A percentile compares a stretch with the other conserved stretches of the same genome.
Evolutionary conservation across 2,888 invertebrate genomes (phyloP).

Genomic region (Orchesella flavescens): DNA sequence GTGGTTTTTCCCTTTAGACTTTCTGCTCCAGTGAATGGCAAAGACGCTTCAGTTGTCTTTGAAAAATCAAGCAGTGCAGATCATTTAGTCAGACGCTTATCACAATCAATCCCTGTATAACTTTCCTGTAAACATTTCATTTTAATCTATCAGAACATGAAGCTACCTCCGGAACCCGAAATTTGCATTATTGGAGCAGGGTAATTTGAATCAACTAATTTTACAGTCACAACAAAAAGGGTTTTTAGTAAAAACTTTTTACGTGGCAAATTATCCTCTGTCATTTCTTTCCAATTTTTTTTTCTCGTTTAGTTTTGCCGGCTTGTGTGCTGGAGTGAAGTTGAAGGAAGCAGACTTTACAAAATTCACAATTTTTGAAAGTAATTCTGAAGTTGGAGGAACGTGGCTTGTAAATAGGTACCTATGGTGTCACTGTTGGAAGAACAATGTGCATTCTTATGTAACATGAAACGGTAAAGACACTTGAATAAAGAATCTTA

Average conservation of each 20-base stretch:
- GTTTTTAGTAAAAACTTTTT: too few relatives aligned
- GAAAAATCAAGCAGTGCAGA: not conserved
- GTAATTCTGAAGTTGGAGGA: slow-evolving; percentile 65
- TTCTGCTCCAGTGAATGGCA: slow-evolving; percentile 15
- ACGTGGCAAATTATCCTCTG: too few relatives aligned
- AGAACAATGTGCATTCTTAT: too few relatives aligned
- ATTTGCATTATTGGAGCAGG: slow-evolving; percentile 63
- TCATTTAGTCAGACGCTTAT: not conserved
- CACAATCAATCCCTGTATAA: not conserved
- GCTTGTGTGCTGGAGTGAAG: slow-evolving; percentile 63
- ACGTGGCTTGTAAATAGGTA: slow-evolving; percentile 66
- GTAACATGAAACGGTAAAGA: too few relatives aligned
- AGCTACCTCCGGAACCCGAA: slow-evolving; percentile 51
- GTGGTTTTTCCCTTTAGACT: not conserved
- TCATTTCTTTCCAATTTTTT: not conserved
- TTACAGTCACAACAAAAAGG: too few relatives aligned
- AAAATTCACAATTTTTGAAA: slow-evolving; percentile 61
- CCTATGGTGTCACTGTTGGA: slow-evolving; percentile 65
- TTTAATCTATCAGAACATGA: slow-evolving; percentile 21
- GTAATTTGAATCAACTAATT: slow-evolving; percentile 13
- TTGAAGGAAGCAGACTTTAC: slow-evolving; percentile 40
- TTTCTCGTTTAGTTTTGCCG: slow-evolving; percentile 52
- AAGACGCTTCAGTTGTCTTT: slow-evolving; percentile 6
- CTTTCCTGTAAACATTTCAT: not conserved
- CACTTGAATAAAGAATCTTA: too few relatives aligned